Conservation (phyloP, 2,888 invertebrate genomes). For the Macaria liturata region DNA sequence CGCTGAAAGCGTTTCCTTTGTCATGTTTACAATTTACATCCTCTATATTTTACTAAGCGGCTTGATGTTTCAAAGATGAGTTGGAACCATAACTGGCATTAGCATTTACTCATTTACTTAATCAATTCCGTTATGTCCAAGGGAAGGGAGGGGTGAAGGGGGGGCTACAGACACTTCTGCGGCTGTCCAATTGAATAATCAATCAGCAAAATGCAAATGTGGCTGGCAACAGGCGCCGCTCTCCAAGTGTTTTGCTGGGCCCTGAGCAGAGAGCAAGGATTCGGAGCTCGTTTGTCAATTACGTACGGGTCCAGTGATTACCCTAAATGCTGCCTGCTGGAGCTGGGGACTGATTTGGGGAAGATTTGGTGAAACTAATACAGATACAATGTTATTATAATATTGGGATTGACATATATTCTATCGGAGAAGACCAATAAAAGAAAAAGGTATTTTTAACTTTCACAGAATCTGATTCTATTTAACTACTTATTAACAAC, state of each 20-base stretch:
- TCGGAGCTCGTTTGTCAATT: constrained; percentile 24
- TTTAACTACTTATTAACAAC: no score
- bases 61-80: constrained; percentile 39
- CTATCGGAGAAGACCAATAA: no score
- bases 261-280: constrained; percentile 23
- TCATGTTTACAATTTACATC: constrained; percentile 28
- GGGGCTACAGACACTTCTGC: constrained; percentile 42
- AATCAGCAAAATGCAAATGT: constrained; percentile 77
- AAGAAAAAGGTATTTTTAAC: no score
- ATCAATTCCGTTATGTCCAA: constrained; percentile 64
- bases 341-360: constrained; percentile 8
- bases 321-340: constrained; percentile 17
- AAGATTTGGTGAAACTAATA: constrained; percentile 6
- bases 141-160: constrained; percentile 29
- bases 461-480: no score
- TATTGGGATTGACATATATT: no score
- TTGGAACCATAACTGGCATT: constrained; percentile 60
- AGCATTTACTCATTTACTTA: constrained; percentile 72
- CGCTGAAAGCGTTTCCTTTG: constrained; percentile 18
- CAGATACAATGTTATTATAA: no score
- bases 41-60: constrained; percentile 21
- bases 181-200: constrained; percentile 76
- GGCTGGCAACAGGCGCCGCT: constrained; percentile 65
- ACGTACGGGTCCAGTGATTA: constrained; percentile 17
- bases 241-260: constrained; percentile 41